Percentiles rank a stretch among this genome's conserved stretches.
Evolutionary conservation across 2,797 vertebrate species (phyloP).

Genomic region (Heliangelus exortis): DNA sequence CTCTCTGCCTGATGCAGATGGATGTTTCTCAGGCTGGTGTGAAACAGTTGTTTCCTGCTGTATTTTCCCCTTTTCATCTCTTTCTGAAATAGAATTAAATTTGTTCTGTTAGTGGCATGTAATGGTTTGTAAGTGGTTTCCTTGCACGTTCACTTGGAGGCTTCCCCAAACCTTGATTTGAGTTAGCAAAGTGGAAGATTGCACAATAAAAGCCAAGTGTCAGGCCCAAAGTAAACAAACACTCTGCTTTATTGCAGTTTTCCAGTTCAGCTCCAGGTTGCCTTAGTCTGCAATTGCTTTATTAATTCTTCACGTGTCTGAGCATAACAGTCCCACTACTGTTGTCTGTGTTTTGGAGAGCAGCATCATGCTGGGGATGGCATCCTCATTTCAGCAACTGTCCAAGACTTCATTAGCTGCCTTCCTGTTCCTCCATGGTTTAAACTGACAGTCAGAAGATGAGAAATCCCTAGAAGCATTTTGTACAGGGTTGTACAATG

Average conservation of each 20-base stretch:
- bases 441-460: background rate
- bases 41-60: background rate
- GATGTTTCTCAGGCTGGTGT: background rate
- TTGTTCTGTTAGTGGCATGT: background rate
- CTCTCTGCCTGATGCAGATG: background rate
- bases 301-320: background rate
- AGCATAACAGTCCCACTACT: background rate
- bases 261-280: slow-evolving; percentile 1
- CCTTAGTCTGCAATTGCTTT: background rate
- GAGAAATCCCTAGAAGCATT: background rate
- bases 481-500: background rate
- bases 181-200: background rate
- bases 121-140: slow-evolving; percentile 57
- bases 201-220: background rate
- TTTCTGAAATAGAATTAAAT: slow-evolving; percentile 46
- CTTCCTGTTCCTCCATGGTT: background rate
- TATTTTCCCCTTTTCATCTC: background rate
- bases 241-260: background rate
- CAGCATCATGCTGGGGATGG: accelerated
- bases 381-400: accelerated
- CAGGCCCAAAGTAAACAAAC: background rate
- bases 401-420: background rate
- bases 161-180: background rate
- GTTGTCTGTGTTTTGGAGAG: background rate
- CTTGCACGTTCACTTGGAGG: slow-evolving; percentile 8